Percentiles rank a stretch among this genome's conserved stretches.
Evolutionary conservation across 2,797 vertebrate genomes (phyloP).

Genomic region (Morelia viridis): DNA sequence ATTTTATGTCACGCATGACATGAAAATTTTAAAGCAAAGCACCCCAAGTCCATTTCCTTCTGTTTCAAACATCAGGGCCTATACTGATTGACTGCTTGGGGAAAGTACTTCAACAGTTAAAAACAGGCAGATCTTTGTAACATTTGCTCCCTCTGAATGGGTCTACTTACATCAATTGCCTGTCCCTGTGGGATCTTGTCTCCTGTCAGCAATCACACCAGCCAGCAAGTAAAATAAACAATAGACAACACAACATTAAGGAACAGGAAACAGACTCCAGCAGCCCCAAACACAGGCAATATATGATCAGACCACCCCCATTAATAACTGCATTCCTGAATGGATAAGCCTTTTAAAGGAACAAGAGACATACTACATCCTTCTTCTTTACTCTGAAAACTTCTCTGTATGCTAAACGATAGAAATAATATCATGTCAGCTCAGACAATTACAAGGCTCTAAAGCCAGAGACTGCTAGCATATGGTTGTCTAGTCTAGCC

Average conservation of each 20-base stretch:
- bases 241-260: neutral
- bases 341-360: neutral
- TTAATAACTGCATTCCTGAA: neutral
- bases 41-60: neutral
- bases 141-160: neutral
- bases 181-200: neutral
- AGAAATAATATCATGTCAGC: neutral
- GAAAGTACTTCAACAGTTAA: neutral
- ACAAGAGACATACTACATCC: neutral
- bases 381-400: neutral
- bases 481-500: neutral
- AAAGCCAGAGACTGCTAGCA: neutral
- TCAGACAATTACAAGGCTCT: neutral
- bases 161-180: neutral
- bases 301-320: neutral
- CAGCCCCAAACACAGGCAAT: neutral
- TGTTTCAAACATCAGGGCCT: neutral
- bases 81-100: neutral
- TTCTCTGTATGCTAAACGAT: neutral
- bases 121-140: neutral
- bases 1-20: neutral
- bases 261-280: neutral
- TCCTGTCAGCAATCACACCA: neutral
- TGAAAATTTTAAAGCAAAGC: neutral
- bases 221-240: neutral